Conservation (phyloP, 1,140 invertebrate species). For the Macrobrachium nipponense region DNA sequence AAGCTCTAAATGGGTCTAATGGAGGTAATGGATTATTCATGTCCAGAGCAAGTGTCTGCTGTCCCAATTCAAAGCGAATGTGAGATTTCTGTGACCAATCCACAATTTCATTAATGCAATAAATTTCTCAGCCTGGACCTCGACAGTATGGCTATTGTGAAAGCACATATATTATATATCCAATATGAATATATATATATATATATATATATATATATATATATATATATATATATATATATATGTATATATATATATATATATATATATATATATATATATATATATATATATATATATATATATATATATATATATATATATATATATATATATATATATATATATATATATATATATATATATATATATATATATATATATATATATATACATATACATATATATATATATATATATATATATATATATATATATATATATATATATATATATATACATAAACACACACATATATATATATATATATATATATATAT, state of each 20-base stretch:
- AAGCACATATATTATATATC: too few species aligned
- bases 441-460: not conserved
- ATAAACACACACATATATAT: not conserved
- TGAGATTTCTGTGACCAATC: too few species aligned
- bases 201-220: too few species aligned
- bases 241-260: constrained; percentile 8
- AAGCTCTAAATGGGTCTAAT: too few species aligned
- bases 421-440: not conserved
- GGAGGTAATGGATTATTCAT: too few species aligned
- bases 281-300: constrained; percentile 29
- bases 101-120: too few species aligned
- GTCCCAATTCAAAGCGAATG: too few species aligned
- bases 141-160: too few species aligned
- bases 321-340: constrained; percentile 32
- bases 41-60: too few species aligned
- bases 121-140: too few species aligned
- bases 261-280: constrained; percentile 25
- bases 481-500: not conserved
- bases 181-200: not conserved
- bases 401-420: constrained; percentile 16
- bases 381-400: constrained; percentile 5
- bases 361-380: constrained; percentile 32
- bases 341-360: constrained; percentile 32
- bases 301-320: constrained; percentile 32
- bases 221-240: too few species aligned